A percentile compares a stretch with the other conserved stretches of the same genome.
phyloP scores from a whole-genome alignment of 2,113 vertebrate genomes.

The Saguinus imperator region DNA sequence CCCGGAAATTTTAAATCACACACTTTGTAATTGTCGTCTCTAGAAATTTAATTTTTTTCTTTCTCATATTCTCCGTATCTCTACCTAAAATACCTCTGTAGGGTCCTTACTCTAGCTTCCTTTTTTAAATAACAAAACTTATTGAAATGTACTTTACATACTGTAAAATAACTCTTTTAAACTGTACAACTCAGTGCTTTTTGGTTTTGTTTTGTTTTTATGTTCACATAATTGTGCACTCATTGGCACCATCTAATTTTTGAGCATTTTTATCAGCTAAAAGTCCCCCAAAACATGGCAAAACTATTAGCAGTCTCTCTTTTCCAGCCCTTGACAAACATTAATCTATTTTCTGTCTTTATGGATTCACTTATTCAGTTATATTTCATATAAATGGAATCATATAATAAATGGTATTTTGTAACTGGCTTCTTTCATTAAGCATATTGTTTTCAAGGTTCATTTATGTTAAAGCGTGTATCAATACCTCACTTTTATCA shows the following conservation, averaged over 20 bases:
- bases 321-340: neutral
- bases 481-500: neutral
- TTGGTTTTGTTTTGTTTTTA: neutral
- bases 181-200: neutral
- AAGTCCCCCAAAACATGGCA: neutral
- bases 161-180: neutral
- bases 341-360: neutral
- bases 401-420: neutral
- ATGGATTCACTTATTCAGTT: no score
- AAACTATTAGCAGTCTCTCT: neutral
- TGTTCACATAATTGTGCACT: neutral
- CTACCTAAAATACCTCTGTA: neutral
- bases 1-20: neutral
- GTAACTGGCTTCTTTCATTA: neutral
- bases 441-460: neutral
- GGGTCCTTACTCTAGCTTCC: neutral
- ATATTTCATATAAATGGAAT: no score
- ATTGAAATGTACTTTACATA: neutral
- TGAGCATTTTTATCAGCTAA: neutral
- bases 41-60: neutral
- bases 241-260: neutral
- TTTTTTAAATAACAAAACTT: neutral
- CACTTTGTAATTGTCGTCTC: neutral
- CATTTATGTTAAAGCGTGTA: neutral
- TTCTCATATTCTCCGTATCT: neutral